These are phyloP conservation scores for Drosophila rellima DNA, from an alignment of 2,888 invertebrate species.

Conservation along the genomic window DNA sequence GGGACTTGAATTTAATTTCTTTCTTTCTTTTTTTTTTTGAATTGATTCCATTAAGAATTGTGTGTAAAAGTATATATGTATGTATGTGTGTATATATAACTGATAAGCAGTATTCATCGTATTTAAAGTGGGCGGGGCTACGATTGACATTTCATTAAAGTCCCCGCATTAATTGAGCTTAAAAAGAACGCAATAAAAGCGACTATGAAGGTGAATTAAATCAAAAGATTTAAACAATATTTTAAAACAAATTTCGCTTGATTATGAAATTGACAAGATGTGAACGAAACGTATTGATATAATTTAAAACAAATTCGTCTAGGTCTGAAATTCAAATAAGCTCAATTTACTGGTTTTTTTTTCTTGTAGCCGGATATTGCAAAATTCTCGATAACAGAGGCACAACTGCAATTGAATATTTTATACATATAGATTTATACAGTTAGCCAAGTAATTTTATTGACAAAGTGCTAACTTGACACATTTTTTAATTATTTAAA, in stretches of 20 bases:
- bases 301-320: conserved; percentile 12
- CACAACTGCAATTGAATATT: conserved; percentile 12
- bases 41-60: conserved; percentile 65
- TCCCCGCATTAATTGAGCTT: conserved; percentile 41
- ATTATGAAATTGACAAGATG: too few species aligned
- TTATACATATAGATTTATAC: not conserved
- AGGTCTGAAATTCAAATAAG: not conserved
- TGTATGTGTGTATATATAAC: conserved; percentile 31
- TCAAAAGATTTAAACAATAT: conserved; percentile 28
- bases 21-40: conserved; percentile 32
- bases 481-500: not conserved
- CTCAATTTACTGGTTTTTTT: conserved; percentile 26
- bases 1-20: conserved; percentile 36
- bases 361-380: conserved; percentile 66
- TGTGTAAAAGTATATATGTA: conserved; percentile 10
- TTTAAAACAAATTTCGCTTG: conserved; percentile 12
- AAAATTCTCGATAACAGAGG: conserved; percentile 25
- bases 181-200: conserved; percentile 27
- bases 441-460: not conserved
- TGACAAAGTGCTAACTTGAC: not conserved
- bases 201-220: conserved; percentile 10
- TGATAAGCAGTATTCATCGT: conserved; percentile 38
- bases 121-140: not conserved
- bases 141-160: conserved; percentile 53
- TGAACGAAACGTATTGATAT: too few species aligned